Evolutionary conservation across 2,113 vertebrate genomes (phyloP), one percentile per base, ranked within the genome.

Genomic region (Callipepla squamata): DNA sequence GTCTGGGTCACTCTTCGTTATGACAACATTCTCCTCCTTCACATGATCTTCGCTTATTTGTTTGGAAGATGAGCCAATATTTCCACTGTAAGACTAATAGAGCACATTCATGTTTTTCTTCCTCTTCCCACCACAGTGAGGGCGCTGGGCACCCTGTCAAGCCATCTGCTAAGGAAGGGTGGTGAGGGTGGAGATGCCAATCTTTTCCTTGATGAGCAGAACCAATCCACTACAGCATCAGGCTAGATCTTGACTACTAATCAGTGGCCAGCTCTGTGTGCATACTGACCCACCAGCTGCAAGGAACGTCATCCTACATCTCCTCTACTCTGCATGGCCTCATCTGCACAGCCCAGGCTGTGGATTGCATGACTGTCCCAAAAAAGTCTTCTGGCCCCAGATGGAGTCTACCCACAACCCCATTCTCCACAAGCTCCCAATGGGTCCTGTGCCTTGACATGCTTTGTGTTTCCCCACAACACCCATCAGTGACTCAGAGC

Each of bases 71-170:
- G 51, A 85, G n/a, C 62, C 76, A 62, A 25, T 68, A 66, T 79
- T 75, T 68, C 83, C 86, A 87, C 66, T 81, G 73, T 61, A 91
- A 92, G 55, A 44, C 85, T 65, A 90, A 77, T 21, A 85, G 59
- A 75, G 42, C 19, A 85, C 66, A 22, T 26, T 88, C 38, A 3
- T 80, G 61, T 53, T 82, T 92, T 92, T 91, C 40, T 72, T 65
- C 59, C 70, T 90, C 66, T 86, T 45, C 69, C 59, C 6, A 2
- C 73, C 78, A 51, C 3, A 6, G 53, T 17, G 36, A 8, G 47
- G 70, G 34, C 44, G 79, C 36, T 3, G 3, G 62, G 67, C 86
- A 87, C 53, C 9, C 38, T 3, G 2, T 90, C 70, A 78, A 90
- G 42, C 92, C 48, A 90, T 68, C 50, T 85, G 74, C 85, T 78